phyloP scores from a whole-genome alignment of 2,797 vertebrate species.

The Dryobates pubescens region DNA sequence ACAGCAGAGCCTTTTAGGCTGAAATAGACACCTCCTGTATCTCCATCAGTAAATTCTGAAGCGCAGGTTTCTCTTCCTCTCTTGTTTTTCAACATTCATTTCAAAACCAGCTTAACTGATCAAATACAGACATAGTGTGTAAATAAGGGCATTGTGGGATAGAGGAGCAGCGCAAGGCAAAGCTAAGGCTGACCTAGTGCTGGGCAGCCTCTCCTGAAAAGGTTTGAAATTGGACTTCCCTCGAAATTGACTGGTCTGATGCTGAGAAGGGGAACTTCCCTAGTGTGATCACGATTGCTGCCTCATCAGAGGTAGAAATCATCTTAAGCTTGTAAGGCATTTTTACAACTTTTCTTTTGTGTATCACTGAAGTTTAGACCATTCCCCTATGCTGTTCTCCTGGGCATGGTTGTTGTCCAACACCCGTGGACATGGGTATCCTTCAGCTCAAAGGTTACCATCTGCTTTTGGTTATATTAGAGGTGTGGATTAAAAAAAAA shows the following conservation, averaged over 20 bases:
- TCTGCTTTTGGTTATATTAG: not conserved
- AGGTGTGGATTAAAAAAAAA: not conserved
- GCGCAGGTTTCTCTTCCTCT: not conserved
- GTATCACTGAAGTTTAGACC: not conserved
- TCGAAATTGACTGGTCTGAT: not conserved
- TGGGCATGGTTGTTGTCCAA: not conserved
- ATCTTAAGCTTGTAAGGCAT: not conserved
- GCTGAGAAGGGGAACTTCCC: not conserved
- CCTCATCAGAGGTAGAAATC: not conserved
- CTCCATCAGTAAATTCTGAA: constrained; percentile 9
- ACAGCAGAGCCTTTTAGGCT: constrained; percentile 35
- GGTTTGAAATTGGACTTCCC: not conserved
- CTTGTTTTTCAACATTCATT: not conserved
- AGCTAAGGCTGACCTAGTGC: accelerated
- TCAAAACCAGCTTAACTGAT: not conserved
- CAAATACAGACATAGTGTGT: not conserved
- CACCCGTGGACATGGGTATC: not conserved
- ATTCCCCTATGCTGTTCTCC: not conserved
- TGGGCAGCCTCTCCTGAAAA: not conserved
- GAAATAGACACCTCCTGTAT: constrained; percentile 23
- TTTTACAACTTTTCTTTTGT: not conserved
- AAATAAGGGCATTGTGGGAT: not conserved
- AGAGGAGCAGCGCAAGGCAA: not conserved
- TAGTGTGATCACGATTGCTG: not conserved
- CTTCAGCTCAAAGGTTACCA: not conserved